Evolutionary conservation across 1,140 invertebrate species (phyloP).

Genomic region (silkworm (Bombyx mori)): DNA sequence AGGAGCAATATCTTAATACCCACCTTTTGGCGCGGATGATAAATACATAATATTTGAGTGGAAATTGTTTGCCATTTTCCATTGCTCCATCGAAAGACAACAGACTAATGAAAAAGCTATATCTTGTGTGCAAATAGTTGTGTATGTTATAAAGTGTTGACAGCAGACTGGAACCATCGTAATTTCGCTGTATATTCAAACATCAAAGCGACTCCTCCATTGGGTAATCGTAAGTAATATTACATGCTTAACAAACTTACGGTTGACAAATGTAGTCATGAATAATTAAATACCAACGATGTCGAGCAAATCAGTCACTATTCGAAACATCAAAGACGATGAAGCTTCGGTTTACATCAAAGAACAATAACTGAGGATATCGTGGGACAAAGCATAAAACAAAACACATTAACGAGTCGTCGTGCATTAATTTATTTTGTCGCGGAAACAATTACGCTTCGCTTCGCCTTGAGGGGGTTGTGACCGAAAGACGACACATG

Average conservation of each 20-base stretch:
- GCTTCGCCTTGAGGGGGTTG: slow-evolving; percentile 21
- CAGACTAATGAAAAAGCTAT: slow-evolving; percentile 22
- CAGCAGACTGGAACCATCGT: slow-evolving; percentile 23
- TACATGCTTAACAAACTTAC: slow-evolving; percentile 18
- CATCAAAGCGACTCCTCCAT: slow-evolving; percentile 31
- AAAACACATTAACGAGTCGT: slow-evolving; percentile 38
- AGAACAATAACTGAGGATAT: slow-evolving; percentile 40
- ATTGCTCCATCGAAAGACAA: slow-evolving; percentile 43
- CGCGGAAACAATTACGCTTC: slow-evolving; percentile 46
- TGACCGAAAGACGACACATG: slow-evolving; percentile 53
- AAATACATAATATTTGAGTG: slow-evolving; percentile 57
- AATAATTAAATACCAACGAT: slow-evolving; percentile 11
- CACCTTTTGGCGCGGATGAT: slow-evolving; percentile 49
- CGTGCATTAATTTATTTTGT: slow-evolving; percentile 53
- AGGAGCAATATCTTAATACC: slow-evolving; percentile 68
- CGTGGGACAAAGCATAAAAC: slow-evolving; percentile 33
- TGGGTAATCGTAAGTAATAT: slow-evolving; percentile 20
- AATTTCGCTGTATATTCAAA: slow-evolving; percentile 27
- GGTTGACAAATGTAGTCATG: slow-evolving; percentile 17
- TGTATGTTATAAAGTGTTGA: slow-evolving; percentile 31
- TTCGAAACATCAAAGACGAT: slow-evolving; percentile 38
- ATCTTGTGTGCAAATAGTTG: slow-evolving; percentile 26
- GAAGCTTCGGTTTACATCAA: slow-evolving; percentile 36
- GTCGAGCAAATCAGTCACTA: slow-evolving; percentile 6
- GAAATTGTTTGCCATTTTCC: slow-evolving; percentile 68